These are phyloP conservation scores for Ophion obscuratus DNA, from an alignment of 2,888 invertebrate genomes.

Conservation along the genomic window DNA sequence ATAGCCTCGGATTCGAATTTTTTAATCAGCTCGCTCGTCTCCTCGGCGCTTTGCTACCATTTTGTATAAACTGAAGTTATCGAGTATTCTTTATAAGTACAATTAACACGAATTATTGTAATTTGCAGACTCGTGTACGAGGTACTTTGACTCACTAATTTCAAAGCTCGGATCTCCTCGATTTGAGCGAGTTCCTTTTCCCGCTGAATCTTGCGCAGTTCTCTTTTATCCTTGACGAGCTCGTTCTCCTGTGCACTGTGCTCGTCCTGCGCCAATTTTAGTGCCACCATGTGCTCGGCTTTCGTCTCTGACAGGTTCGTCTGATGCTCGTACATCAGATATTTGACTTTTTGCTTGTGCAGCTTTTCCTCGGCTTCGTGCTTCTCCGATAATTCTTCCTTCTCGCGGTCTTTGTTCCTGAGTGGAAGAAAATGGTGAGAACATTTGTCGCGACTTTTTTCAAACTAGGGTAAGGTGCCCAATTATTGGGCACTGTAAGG, in stretches of 20 bases:
- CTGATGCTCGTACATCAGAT: constrained; percentile 96
- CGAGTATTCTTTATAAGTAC: background rate
- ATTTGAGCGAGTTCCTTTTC: constrained; percentile 90
- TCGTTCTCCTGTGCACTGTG: constrained; percentile 91
- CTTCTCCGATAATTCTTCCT: constrained; percentile 94
- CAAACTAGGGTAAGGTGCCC: background rate
- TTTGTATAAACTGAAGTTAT: constrained; percentile 25
- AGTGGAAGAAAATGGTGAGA: constrained; percentile 41
- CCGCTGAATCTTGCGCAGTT: constrained; percentile 88
- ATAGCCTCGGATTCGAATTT: constrained; percentile 89
- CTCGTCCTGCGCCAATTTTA: constrained; percentile 94
- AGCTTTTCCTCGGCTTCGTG: constrained; percentile 95
- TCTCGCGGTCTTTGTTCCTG: constrained; percentile 92
- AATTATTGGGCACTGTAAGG: too few relatives aligned
- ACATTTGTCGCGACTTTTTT: background rate
- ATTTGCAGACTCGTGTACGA: background rate
- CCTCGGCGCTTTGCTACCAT: constrained; percentile 80
- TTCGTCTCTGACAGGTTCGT: constrained; percentile 93
- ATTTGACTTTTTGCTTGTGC: constrained; percentile 96
- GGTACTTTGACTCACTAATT: constrained; percentile 85
- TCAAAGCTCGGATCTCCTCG: constrained; percentile 90
- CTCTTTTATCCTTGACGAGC: constrained; percentile 90
- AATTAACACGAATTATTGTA: constrained; percentile 4
- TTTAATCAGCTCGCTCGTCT: constrained; percentile 86
- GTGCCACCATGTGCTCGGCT: constrained; percentile 92